Conservation (phyloP, 1,140 invertebrate genomes). For the Capitella teleta region DNA sequence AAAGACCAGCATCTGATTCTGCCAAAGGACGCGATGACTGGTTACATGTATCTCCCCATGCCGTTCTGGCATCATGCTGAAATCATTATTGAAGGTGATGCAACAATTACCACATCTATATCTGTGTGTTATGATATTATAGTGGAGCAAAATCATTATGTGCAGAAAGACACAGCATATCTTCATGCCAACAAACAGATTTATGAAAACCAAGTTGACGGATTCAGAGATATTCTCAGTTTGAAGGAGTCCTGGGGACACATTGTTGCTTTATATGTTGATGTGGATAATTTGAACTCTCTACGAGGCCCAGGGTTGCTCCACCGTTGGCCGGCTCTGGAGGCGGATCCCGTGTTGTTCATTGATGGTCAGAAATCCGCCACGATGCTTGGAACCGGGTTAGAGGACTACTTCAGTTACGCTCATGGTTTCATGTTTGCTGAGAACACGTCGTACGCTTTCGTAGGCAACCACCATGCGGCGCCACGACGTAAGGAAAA, state of each 20-base stretch:
- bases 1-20: neutral
- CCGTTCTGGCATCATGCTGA: constrained; percentile 9
- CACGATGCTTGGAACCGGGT: constrained; percentile 9
- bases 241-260: constrained; percentile 9
- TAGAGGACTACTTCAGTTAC: constrained; percentile 15
- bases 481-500: constrained; percentile 5
- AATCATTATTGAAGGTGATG: neutral
- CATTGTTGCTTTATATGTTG: constrained; percentile 7
- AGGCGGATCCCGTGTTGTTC: constrained; percentile 11
- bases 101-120: neutral
- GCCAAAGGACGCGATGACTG: neutral
- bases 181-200: constrained; percentile 2
- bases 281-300: constrained; percentile 9
- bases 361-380: constrained; percentile 9
- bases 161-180: constrained; percentile 5
- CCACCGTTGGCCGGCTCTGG: constrained; percentile 11
- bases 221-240: constrained; percentile 1
- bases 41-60: constrained; percentile 13
- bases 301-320: constrained; percentile 3
- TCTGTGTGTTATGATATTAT: constrained; percentile 7
- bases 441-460: constrained; percentile 11
- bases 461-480: constrained; percentile 9
- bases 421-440: constrained; percentile 11
- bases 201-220: constrained; percentile 3
- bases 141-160: constrained; percentile 5